Percentiles rank a stretch among this genome's conserved stretches.
phyloP scores from a whole-genome alignment of 2,113 vertebrate species.

The Pelecanus crispus region DNA sequence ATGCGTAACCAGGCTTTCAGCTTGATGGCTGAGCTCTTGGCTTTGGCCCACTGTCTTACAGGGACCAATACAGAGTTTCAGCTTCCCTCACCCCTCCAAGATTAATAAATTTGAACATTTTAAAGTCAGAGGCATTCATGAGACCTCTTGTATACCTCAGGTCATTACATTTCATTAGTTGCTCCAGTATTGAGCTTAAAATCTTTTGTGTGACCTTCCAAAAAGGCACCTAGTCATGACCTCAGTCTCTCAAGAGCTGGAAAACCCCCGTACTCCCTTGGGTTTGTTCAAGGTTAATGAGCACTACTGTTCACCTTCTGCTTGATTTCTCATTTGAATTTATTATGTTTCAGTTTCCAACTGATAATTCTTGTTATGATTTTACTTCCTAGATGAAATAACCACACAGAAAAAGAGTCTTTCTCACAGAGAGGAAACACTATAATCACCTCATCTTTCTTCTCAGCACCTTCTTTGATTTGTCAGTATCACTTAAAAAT shows the following conservation, averaged over 20 bases:
- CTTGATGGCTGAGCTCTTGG: not conserved
- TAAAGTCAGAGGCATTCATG: not conserved
- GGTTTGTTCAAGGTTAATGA: slow-evolving; percentile 45
- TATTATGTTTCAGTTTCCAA: slow-evolving; percentile 17
- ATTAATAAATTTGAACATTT: not conserved
- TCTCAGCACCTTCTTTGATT: not conserved
- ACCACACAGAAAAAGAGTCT: not conserved
- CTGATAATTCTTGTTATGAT: not conserved
- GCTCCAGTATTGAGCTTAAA: not conserved
- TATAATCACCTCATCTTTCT: not conserved
- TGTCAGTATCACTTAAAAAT: not conserved
- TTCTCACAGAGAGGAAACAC: not conserved
- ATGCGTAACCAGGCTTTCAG: not conserved
- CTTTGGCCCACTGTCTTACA: not conserved
- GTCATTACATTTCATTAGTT: not conserved
- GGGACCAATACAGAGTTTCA: not conserved
- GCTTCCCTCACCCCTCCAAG: not conserved
- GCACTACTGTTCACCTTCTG: not conserved
- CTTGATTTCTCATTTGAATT: slow-evolving; percentile 47
- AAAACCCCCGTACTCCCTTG: not conserved
- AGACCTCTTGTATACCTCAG: not conserved
- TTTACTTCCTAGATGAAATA: not conserved
- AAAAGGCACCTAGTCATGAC: not conserved
- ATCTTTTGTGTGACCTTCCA: not conserved
- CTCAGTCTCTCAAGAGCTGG: not conserved